Base-by-base conservation (phyloP, 2,888 invertebrate species). In the Pyrrhia umbra region DNA sequence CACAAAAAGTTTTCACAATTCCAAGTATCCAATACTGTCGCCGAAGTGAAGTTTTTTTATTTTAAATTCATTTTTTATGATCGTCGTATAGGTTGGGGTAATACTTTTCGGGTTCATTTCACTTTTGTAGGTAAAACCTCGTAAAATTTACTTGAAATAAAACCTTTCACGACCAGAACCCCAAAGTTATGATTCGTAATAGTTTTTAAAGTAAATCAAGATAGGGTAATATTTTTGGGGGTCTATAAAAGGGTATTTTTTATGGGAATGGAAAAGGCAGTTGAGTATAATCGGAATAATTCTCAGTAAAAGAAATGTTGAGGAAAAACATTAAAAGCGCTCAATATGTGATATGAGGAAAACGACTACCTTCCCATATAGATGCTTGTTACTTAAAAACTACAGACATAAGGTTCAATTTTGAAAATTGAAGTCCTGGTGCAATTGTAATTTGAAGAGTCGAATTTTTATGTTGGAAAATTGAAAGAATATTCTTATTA, bases 91-190 rank as follows among this genome's bases (percentile, higher is more conserved):
- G 18, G 30, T 55, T 23, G 42, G 2, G 2, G 47, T 23, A 23
- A 56, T 21, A 25, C 34, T 52, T 62, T 8, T 54, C 3, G 18
- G 27, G 20, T 45, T 40, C 8, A 68, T 56, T 75, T 62, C 56
- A 39, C 34, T 75, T 54, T 45, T 4, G 50, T 75, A 42, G 2
- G 27, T 23, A 50, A 50, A 50, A 54, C 15, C 18, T 57, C 75
- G 30, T 69, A 62, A 70, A 74, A n/a, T 62, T 75, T 45, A 13
- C 18, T 39, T 39, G 27, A 18, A 56, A 55, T 21, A 42, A 42
- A 54, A 62, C 13, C 68, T 52, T 69, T 46, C 43, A 37, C 54
- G 37, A 57, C 54, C 47, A 23, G 16, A 10, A 37, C 42, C 45
- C 18, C 6, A 40, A 42, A 49, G 46, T 51, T 70, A 47, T 43